Evolutionary conservation across 2,888 invertebrate genomes (phyloP).

Genomic region (Agriopis leucophaearia): DNA sequence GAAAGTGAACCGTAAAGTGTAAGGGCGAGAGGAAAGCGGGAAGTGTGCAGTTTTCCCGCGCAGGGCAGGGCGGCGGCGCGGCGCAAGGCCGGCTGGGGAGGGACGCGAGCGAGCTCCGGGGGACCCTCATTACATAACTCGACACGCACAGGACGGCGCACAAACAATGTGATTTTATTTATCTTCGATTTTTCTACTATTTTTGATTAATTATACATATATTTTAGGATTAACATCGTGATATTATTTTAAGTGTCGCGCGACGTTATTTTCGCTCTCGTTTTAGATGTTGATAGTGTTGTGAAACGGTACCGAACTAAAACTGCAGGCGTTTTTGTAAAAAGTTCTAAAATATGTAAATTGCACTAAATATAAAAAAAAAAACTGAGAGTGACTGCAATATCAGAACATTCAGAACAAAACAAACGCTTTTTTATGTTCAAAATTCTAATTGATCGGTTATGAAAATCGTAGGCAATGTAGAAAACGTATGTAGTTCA

Average conservation of each 20-base stretch:
- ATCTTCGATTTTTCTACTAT: constrained; percentile 78
- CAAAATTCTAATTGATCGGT: constrained; percentile 54
- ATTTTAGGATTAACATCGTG: constrained; percentile 80
- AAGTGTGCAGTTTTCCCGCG: constrained; percentile 50
- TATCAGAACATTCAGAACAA: constrained; percentile 1
- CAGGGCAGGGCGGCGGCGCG: constrained; percentile 52
- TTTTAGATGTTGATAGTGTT: constrained; percentile 72
- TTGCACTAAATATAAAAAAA: constrained; percentile 42
- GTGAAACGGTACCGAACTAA: constrained; percentile 54
- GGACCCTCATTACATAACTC: constrained; percentile 84
- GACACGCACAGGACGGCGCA: constrained; percentile 86
- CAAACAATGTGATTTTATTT: constrained; percentile 86
- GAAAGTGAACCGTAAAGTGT: constrained; percentile 29
- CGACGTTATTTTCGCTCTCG: constrained; percentile 64
- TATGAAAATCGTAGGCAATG: constrained; percentile 35
- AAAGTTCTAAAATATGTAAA: constrained; percentile 37
- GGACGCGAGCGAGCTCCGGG: constrained; percentile 64
- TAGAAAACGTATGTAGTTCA: constrained; percentile 17
- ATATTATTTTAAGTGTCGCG: constrained; percentile 78
- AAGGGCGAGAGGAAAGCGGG: constrained; percentile 31
- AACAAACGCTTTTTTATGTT: constrained; percentile 14
- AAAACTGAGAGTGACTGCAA: constrained; percentile 14
- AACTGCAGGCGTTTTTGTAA: constrained; percentile 62
- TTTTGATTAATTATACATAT: constrained; percentile 80
- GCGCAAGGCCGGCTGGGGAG: constrained; percentile 57